Conservation (phyloP, 1,140 invertebrate species). For the Physella acuta region DNA sequence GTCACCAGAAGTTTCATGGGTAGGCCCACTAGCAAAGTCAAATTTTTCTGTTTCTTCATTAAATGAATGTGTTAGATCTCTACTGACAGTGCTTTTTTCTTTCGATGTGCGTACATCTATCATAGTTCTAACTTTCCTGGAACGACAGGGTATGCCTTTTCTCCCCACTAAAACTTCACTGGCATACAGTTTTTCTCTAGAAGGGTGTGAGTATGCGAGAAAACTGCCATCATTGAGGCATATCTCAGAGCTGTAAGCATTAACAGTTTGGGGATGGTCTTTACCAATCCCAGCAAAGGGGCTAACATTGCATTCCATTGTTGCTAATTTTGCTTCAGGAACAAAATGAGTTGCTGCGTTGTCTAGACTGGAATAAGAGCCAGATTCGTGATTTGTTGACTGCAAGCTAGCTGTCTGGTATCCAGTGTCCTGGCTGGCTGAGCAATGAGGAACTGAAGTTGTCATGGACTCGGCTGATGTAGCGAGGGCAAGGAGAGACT, state of each 20-base stretch:
- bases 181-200: not conserved
- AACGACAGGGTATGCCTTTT: not conserved
- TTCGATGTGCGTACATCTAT: constrained; percentile 12
- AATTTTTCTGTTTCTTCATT: constrained; percentile 6
- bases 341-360: too few species aligned
- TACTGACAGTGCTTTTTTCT: constrained; percentile 21
- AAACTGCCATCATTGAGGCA: constrained; percentile 14
- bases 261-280: too few species aligned
- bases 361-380: constrained; percentile 7
- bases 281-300: too few species aligned
- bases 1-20: too few species aligned
- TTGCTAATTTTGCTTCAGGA: too few species aligned
- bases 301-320: too few species aligned
- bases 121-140: constrained; percentile 19
- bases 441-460: not conserved
- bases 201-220: not conserved
- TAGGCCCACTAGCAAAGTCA: too few species aligned
- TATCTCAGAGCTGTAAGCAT: too few species aligned
- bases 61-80: constrained; percentile 23
- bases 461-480: constrained; percentile 6
- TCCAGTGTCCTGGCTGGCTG: constrained; percentile 20
- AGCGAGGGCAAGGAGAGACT: not conserved
- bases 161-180: not conserved
- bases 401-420: constrained; percentile 24
- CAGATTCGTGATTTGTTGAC: constrained; percentile 12